Evolutionary conservation across 2,113 vertebrate genomes (phyloP).

Genomic region (Prolemur simus): DNA sequence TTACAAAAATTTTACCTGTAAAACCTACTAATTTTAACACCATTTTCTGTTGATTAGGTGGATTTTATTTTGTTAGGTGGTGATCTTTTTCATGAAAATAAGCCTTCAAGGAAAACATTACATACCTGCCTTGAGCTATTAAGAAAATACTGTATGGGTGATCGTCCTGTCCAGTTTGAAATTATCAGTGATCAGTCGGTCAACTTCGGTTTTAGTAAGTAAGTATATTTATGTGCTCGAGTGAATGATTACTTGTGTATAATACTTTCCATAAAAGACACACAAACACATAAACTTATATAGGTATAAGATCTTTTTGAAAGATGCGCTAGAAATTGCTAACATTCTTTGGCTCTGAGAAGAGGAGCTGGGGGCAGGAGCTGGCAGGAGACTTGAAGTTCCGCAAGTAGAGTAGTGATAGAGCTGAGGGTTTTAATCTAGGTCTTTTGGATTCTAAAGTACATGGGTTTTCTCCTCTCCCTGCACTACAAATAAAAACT

Average conservation of each 20-base stretch:
- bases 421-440: neutral
- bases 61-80: conserved; percentile 97
- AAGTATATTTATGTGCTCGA: conserved; percentile 77
- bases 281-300: neutral
- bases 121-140: conserved; percentile 91
- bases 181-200: conserved; percentile 96
- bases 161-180: conserved; percentile 93
- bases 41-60: conserved; percentile 87
- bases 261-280: neutral
- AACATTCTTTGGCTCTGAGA: neutral
- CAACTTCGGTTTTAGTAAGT: conserved; percentile 96
- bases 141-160: conserved; percentile 97
- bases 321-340: neutral
- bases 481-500: neutral
- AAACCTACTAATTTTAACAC: conserved; percentile 70
- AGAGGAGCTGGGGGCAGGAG: neutral
- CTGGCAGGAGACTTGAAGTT: neutral
- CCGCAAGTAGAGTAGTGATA: neutral
- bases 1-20: neutral
- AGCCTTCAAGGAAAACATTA: conserved; percentile 94
- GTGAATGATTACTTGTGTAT: neutral
- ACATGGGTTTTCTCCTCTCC: neutral
- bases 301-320: neutral
- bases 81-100: conserved; percentile 99
- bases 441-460: neutral